Percentiles rank a stretch among this genome's conserved stretches.
phyloP scores from a whole-genome alignment of 1,140 invertebrate species.

The Tachypleus tridentatus region DNA sequence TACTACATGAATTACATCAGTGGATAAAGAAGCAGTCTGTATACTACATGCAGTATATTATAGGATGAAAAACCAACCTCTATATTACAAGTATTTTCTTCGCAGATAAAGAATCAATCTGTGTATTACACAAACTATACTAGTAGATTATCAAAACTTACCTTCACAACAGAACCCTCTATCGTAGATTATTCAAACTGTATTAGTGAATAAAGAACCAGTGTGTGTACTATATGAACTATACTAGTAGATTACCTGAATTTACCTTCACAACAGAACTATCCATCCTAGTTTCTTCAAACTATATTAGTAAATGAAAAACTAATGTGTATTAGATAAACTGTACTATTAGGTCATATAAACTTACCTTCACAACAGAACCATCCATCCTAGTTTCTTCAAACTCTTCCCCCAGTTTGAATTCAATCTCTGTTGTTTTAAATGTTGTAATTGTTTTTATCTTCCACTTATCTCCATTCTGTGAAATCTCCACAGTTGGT shows the following conservation, averaged over 20 bases:
- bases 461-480: slow-evolving; percentile 52
- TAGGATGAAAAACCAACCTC: too few relatives aligned
- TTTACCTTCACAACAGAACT: slow-evolving; percentile 57
- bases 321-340: too few relatives aligned
- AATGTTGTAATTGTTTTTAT: slow-evolving; percentile 69
- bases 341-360: too few relatives aligned
- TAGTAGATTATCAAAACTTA: not conserved
- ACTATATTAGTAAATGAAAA: slow-evolving; percentile 34
- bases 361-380: slow-evolving; percentile 51
- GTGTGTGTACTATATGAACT: too few relatives aligned
- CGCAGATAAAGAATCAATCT: too few relatives aligned
- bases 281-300: slow-evolving; percentile 74
- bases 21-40: too few relatives aligned
- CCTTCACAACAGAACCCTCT: slow-evolving; percentile 67
- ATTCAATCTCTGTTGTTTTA: slow-evolving; percentile 62
- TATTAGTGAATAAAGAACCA: too few relatives aligned
- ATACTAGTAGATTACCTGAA: not conserved
- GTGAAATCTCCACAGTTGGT: slow-evolving; percentile 55
- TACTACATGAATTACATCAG: too few relatives aligned
- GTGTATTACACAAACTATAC: too few relatives aligned
- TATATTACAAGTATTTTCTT: too few relatives aligned
- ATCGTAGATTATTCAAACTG: slow-evolving; percentile 72
- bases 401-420: slow-evolving; percentile 67
- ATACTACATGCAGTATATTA: too few relatives aligned
- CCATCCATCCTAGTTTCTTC: slow-evolving; percentile 76